A percentile compares a stretch with the other conserved stretches of the same genome.
These are phyloP conservation scores for Dicrurus megarhynchus DNA, from an alignment of 2,113 vertebrate genomes.

Conservation along the genomic window DNA sequence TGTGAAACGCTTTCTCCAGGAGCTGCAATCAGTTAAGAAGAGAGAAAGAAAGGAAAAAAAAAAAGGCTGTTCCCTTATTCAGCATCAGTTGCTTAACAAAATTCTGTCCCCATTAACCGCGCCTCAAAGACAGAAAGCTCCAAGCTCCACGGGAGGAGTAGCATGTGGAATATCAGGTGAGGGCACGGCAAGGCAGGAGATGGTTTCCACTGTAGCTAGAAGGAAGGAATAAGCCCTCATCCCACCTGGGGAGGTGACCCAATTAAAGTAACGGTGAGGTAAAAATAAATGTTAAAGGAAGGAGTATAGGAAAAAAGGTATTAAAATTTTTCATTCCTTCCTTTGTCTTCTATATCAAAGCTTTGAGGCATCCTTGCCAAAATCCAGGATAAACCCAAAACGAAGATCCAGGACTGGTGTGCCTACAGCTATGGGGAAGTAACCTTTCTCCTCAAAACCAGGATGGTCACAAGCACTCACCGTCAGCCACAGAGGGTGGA, in stretches of 20 bases:
- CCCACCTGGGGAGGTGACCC: background rate
- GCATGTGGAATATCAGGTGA: background rate
- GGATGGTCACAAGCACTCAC: background rate
- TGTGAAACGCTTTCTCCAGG: background rate
- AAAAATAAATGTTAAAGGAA: background rate
- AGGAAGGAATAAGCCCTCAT: background rate
- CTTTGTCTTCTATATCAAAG: background rate
- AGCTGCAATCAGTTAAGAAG: background rate
- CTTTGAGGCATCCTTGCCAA: background rate
- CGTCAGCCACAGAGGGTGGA: background rate
- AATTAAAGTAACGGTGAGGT: background rate
- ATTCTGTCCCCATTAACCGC: background rate
- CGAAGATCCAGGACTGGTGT: rapidly evolving
- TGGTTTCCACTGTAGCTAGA: background rate
- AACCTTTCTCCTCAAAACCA: background rate
- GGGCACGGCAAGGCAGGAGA: background rate
- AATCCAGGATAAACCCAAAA: background rate
- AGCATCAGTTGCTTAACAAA: background rate
- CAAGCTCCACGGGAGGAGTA: background rate
- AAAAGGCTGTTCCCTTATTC: background rate
- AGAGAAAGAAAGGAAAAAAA: background rate
- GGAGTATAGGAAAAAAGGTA: background rate
- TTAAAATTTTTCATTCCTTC: background rate
- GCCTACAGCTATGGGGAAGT: background rate
- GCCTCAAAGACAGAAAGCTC: background rate